These are phyloP conservation scores for Diprion similis DNA, from an alignment of 1,140 invertebrate genomes.

Conservation along the genomic window DNA sequence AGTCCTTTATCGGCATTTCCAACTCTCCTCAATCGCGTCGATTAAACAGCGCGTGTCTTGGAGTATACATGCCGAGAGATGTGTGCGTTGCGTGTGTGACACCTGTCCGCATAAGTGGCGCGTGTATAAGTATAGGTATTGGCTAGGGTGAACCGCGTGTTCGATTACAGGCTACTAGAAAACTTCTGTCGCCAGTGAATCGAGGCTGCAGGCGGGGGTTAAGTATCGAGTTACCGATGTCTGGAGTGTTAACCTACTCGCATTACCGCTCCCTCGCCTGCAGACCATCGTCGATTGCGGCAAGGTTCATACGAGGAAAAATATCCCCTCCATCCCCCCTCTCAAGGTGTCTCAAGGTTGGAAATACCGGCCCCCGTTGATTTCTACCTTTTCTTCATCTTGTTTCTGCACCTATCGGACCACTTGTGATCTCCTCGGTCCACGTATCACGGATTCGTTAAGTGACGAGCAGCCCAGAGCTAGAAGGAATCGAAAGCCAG, in stretches of 20 bases:
- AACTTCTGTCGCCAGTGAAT: conserved; percentile 5
- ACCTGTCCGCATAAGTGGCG: neutral
- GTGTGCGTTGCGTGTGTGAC: too few species aligned
- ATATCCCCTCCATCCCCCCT: neutral
- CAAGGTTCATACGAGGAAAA: neutral
- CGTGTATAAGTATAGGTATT: neutral
- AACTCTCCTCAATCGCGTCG: neutral
- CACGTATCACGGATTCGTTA: too few species aligned
- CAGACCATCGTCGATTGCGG: neutral
- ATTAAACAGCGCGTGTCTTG: neutral
- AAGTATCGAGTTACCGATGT: neutral
- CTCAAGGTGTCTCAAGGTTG: neutral
- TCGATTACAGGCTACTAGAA: conserved; percentile 7
- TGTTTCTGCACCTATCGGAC: too few species aligned
- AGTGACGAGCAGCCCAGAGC: too few species aligned
- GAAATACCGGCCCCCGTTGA: too few species aligned
- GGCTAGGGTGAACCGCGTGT: neutral
- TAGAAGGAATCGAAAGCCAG: too few species aligned
- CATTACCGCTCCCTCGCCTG: neutral
- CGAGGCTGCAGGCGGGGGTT: neutral
- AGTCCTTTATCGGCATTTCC: too few species aligned
- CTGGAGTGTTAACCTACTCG: conserved; percentile 2
- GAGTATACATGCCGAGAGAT: too few species aligned
- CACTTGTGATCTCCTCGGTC: too few species aligned
- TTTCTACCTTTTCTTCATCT: too few species aligned